Base-by-base conservation (phyloP, 2,113 vertebrate species). In the Pelmatolapia mariae region DNA sequence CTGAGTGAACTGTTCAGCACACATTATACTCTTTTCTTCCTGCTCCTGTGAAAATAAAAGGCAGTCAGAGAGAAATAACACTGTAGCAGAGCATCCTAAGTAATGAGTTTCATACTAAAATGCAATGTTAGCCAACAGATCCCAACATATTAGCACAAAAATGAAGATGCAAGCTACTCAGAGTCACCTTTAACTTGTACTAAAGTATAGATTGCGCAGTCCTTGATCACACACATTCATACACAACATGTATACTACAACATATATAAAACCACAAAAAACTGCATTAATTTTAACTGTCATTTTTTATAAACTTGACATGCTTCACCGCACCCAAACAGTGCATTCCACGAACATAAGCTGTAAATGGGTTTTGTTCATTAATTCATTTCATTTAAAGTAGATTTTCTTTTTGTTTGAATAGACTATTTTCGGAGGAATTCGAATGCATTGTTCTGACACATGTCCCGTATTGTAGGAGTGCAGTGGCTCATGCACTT, bases 401-500 rank as follows among this genome's bases (percentile, higher is more conserved):
- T 78, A 63, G 82, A 78, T 56, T 86, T 90, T 90, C 73, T 31
- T 89, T 73, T 85, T 84, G 68, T 90, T 84, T 89, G 89, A 94
- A 93, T 81, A 80, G 90, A 52, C 87, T 73, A 91, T 91, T 92
- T 93, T 92, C 63, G 84, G 80, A 87, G 85, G 82, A 92, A 91
- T 89, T 86, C 63, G 29, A 81, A 63, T 13, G 7, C 87, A 91
- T 95, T 94, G 92, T 94, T 93, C 89, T 85, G 91, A 92, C 89
- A 91, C 87, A 87, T 92, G 89, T 86, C 79, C 50, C 40, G 84
- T 80, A 93, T 93, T 93, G 91, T 92, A 59, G 66, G 82, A 89
- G 91, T 92, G 94, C 93, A 93, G 86, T 89, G 92, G 90, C 87
- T 94, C 94, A 91, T 95, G 91, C 92, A 92, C 91, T 94, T 93